Conservation (phyloP, 2,888 invertebrate species). For the Cosmopolites sordidus region DNA sequence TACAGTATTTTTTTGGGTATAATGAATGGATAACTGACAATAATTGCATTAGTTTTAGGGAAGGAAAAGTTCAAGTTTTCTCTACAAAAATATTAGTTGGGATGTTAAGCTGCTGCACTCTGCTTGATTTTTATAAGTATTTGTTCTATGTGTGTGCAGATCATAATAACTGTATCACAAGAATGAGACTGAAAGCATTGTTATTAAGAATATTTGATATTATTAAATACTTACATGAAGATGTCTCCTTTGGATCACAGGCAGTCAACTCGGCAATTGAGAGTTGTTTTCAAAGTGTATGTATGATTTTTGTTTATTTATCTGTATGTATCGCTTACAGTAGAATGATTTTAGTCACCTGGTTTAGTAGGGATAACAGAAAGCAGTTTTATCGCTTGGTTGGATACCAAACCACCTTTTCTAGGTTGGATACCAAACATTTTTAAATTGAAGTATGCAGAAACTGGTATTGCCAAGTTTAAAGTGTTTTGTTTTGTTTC, state of each 20-base stretch:
- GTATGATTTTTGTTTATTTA: slow-evolving; percentile 51
- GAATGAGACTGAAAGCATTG: slow-evolving; percentile 58
- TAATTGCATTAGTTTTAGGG: slow-evolving; percentile 52
- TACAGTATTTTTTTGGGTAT: slow-evolving; percentile 41
- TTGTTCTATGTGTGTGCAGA: slow-evolving; percentile 69
- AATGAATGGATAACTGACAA: background rate
- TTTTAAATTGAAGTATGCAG: slow-evolving; percentile 58
- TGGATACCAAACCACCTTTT: slow-evolving; percentile 58
- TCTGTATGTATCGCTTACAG: too few relatives aligned
- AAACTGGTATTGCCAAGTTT: slow-evolving; percentile 53
- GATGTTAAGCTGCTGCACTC: slow-evolving; percentile 61
- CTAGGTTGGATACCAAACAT: slow-evolving; percentile 64
- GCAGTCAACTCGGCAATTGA: slow-evolving; percentile 64
- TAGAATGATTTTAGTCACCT: slow-evolving; percentile 64
- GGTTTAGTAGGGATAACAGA: slow-evolving; percentile 66
- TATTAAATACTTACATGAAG: slow-evolving; percentile 60
- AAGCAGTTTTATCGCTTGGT: slow-evolving; percentile 66
- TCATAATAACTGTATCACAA: slow-evolving; percentile 70
- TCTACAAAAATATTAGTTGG: slow-evolving; percentile 66
- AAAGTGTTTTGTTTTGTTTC: background rate
- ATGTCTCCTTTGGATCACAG: slow-evolving; percentile 58
- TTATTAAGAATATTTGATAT: slow-evolving; percentile 60
- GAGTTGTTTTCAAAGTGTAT: slow-evolving; percentile 70
- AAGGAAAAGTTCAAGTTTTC: slow-evolving; percentile 60
- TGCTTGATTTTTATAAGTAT: slow-evolving; percentile 61